These are phyloP conservation scores for Oreotrochilus melanogaster DNA, from an alignment of 2,113 vertebrate genomes.

Conservation along the genomic window DNA sequence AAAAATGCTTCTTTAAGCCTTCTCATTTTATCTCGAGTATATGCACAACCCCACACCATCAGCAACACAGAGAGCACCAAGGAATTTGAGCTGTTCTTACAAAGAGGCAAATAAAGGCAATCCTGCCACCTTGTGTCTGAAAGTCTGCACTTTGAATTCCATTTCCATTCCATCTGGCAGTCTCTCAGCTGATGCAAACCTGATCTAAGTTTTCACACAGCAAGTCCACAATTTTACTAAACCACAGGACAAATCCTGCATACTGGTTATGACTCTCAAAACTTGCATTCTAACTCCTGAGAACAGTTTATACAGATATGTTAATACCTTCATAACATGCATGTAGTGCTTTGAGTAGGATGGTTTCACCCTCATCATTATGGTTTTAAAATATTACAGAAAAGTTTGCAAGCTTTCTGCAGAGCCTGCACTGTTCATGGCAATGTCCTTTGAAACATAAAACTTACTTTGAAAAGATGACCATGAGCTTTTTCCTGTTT, in stretches of 20 bases:
- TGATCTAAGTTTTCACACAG: background rate
- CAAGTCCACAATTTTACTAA: background rate
- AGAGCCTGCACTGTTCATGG: background rate
- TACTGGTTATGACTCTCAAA: background rate
- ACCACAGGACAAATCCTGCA: background rate
- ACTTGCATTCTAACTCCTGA: background rate
- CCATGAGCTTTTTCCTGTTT: slow-evolving; percentile 91
- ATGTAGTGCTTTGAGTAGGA: background rate
- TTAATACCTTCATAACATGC: background rate
- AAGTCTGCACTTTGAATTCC: rapidly evolving
- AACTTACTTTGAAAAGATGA: slow-evolving; percentile 92
- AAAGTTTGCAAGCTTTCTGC: background rate
- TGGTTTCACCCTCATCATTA: background rate
- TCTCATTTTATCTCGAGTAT: background rate
- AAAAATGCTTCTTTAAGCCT: background rate
- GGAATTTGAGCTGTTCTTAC: background rate
- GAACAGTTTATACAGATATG: background rate
- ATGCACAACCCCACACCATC: background rate
- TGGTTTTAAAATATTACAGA: background rate
- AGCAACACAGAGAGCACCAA: background rate
- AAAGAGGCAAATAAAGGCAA: background rate
- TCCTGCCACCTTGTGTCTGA: background rate
- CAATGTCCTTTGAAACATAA: background rate
- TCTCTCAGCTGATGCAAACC: background rate
- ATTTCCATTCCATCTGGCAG: background rate